Conservation (phyloP, 2,888 invertebrate species). For the Pilophorus perplexus region DNA sequence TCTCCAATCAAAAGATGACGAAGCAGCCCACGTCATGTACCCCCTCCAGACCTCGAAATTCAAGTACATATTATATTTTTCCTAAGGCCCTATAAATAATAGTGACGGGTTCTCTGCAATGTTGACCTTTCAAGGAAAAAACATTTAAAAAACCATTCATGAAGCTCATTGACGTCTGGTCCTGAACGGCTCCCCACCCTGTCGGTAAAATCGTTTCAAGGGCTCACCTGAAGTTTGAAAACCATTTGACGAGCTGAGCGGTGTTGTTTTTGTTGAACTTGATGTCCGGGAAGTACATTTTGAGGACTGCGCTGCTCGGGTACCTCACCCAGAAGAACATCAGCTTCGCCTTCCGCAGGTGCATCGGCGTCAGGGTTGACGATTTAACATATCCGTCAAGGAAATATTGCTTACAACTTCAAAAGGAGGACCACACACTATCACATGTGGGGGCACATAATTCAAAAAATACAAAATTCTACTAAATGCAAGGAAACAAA, state of each 20-base stretch:
- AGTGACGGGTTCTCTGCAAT: too few relatives aligned
- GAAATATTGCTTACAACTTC: slow-evolving; percentile 20
- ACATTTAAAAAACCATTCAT: too few relatives aligned
- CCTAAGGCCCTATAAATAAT: too few relatives aligned
- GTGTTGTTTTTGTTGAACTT: slow-evolving; percentile 99
- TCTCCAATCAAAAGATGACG: too few relatives aligned
- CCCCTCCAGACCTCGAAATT: too few relatives aligned
- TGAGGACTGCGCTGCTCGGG: slow-evolving; percentile 97
- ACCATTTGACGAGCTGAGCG: slow-evolving; percentile 99
- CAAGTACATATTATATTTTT: too few relatives aligned
- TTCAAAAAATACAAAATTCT: not conserved
- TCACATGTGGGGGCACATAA: not conserved
- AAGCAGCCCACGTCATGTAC: too few relatives aligned
- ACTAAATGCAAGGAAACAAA: not conserved
- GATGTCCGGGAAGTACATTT: slow-evolving; percentile 99
- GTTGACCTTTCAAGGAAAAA: too few relatives aligned
- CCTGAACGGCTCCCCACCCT: not conserved
- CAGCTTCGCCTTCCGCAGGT: slow-evolving; percentile 98
- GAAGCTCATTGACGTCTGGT: too few relatives aligned
- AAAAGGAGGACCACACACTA: too few relatives aligned
- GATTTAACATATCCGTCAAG: slow-evolving; percentile 83
- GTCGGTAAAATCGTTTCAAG: too few relatives aligned
- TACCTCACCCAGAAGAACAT: slow-evolving; percentile 99
- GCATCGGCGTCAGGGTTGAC: slow-evolving; percentile 98
- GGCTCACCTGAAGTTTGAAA: slow-evolving; percentile 98